Evolutionary conservation across 2,113 vertebrate species (phyloP).

Genomic region (Percopsis transmontana): DNA sequence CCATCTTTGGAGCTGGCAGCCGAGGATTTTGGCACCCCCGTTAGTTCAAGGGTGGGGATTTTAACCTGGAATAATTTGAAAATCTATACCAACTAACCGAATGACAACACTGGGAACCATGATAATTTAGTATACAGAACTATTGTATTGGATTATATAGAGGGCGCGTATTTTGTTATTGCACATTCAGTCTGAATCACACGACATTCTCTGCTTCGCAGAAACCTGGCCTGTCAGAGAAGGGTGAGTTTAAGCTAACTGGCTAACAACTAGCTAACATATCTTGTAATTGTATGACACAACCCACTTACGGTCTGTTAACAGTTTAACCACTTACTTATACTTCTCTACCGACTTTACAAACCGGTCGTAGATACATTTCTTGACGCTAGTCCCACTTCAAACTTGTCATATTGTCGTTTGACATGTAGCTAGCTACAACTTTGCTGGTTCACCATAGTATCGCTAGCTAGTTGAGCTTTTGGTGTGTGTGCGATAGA

Average conservation of each 20-base stretch:
- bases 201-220: constrained; percentile 52
- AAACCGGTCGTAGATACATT: neutral
- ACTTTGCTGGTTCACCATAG: neutral
- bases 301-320: too few relatives aligned
- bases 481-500: neutral
- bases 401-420: constrained; percentile 2
- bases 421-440: constrained; percentile 60
- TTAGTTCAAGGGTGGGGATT: constrained; percentile 77
- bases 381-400: neutral
- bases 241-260: constrained; percentile 73
- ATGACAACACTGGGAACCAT: constrained; percentile 49
- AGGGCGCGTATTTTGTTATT: constrained; percentile 24
- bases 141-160: constrained; percentile 26
- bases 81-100: constrained; percentile 25
- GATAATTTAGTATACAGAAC: constrained; percentile 8
- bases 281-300: neutral
- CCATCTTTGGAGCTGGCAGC: constrained; percentile 81
- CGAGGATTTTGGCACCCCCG: constrained; percentile 67
- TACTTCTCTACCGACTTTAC: neutral
- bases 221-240: constrained; percentile 74
- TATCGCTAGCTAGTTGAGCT: neutral
- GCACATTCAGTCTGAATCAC: constrained; percentile 53
- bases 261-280: constrained; percentile 43
- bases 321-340: too few relatives aligned
- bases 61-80: constrained; percentile 36